Base-by-base conservation (phyloP, 2,888 invertebrate genomes). In the Ypsolopha sequella region DNA sequence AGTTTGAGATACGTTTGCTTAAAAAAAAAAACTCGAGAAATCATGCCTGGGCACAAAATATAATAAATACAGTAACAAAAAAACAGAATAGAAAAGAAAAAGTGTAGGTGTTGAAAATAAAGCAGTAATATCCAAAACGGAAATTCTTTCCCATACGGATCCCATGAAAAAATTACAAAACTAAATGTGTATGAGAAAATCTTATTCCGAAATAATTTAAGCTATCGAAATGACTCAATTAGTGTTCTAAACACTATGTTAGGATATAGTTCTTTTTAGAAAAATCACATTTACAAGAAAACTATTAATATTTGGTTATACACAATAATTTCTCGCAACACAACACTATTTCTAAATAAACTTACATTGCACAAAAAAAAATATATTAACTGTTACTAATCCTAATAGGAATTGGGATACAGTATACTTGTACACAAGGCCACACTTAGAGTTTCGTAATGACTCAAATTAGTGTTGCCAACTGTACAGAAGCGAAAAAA, bases 361-460 rank as follows among this genome's bases (percentile, higher is more conserved):
- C 76, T n/a, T 78, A 79, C 66, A 80, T 80, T 80, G 79, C 80
- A 80, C 80, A 74, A 70, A 66, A 74, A 75, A 72, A 69, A 65
- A 65, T 57, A 57, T 49, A 49, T 53, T 48, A 14, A 24, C 41
- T 24, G 24, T 24, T n/a, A 44, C 45, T 34, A 39, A 24, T 8
- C 43, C 47, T 48, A 52, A 36, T 52, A 48, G 53, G 51, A 47
- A 33, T 24, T 24, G 24, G 24, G 24, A 3, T 24, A 2, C 24
- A 24, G 24, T 24, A 24, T 24, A 24, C 2, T 24, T 24, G 24
- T 24, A 24, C 24, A 24, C 24, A 24, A 3, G 4, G 24, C 24
- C 24, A 24, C 24, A 24, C 24, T 4, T 24, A 3, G n/a, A 3
- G 24, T 24, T 24, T 24, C 24, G 4, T 24, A 24, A 24, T 24